Conservation (phyloP, 2,113 vertebrate genomes). For the Sinocyclocheilus maitianheensis region DNA sequence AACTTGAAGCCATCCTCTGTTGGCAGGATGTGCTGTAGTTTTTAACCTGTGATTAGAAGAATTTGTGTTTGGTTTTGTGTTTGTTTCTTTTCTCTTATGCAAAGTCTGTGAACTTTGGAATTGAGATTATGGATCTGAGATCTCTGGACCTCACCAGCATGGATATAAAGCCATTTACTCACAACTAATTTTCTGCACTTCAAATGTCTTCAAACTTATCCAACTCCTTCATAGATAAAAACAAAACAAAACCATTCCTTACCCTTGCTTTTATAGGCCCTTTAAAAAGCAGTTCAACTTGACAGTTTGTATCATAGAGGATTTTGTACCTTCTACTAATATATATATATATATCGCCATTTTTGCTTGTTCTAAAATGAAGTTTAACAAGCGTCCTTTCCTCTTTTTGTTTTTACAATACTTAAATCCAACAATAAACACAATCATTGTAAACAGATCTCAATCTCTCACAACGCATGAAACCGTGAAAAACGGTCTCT, state of each 20-base stretch:
- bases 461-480: not conserved
- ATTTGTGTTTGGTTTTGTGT: not conserved
- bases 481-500: not conserved
- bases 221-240: not conserved
- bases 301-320: not conserved
- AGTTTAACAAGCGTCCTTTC: not conserved
- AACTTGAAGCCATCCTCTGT: not conserved
- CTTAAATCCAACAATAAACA: not conserved
- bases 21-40: not conserved
- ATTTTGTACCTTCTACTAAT: not conserved
- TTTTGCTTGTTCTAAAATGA: not conserved
- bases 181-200: not conserved
- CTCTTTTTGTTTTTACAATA: not conserved
- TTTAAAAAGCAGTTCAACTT: not conserved
- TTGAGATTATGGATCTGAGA: not conserved
- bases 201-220: not conserved
- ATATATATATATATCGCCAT: not conserved
- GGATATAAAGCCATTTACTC: slow-evolving; percentile 36
- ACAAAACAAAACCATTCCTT: not conserved
- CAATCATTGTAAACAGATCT: not conserved
- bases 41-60: not conserved
- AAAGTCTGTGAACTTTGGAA: not conserved
- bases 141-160: not conserved
- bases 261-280: not conserved
- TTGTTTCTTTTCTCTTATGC: not conserved